These are phyloP conservation scores for Acropternis orthonyx DNA, from an alignment of 2,797 vertebrate genomes.

Conservation along the genomic window DNA sequence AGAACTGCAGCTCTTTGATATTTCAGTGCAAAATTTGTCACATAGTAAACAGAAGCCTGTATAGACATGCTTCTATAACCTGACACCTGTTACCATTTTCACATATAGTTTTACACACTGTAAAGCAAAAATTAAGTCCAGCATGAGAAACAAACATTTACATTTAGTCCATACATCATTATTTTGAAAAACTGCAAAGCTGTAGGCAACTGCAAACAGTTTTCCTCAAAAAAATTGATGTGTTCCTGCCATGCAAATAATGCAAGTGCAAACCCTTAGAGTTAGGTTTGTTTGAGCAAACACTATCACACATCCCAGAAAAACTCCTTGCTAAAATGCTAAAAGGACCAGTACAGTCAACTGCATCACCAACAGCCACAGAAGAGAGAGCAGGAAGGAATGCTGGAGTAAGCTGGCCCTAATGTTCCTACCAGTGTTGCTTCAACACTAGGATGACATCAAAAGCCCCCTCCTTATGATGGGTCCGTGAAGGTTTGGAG, in stretches of 20 bases:
- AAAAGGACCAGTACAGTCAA: not conserved
- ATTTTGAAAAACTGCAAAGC: not conserved
- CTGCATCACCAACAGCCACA: not conserved
- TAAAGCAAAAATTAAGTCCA: not conserved
- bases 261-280: not conserved
- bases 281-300: not conserved
- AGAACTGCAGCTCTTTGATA: not conserved
- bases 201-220: not conserved
- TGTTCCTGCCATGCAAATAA: not conserved
- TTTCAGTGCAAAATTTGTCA: not conserved
- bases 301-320: not conserved
- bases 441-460: not conserved
- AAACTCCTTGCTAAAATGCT: not conserved
- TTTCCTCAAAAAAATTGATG: not conserved
- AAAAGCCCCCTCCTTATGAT: not conserved
- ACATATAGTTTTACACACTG: not conserved
- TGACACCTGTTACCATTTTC: not conserved
- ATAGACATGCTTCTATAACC: rapidly evolving
- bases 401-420: not conserved
- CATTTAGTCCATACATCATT: not conserved
- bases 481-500: not conserved
- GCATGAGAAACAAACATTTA: not conserved
- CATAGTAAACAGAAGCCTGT: not conserved
- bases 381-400: not conserved
- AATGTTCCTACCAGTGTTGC: not conserved